phyloP scores from a whole-genome alignment of 1,140 invertebrate genomes.

The Lepidurus apus region DNA sequence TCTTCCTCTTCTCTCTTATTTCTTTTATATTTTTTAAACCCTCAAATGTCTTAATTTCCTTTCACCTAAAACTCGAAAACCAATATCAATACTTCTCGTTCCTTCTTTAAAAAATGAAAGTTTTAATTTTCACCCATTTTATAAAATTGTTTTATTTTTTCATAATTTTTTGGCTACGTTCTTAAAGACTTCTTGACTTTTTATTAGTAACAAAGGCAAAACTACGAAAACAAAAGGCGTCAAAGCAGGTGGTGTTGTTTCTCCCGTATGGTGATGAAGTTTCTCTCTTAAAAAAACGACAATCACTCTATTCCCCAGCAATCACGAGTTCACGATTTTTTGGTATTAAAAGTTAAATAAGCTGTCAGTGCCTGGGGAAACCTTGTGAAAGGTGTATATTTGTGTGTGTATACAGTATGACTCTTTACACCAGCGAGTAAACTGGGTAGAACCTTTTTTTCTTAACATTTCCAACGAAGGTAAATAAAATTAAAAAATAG shows the following conservation, averaged over 20 bases:
- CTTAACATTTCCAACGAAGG: too few species aligned
- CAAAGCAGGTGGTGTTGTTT: neutral
- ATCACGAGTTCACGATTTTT: neutral
- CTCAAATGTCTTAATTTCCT: neutral
- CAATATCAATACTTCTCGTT: neutral
- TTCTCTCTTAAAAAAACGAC: neutral
- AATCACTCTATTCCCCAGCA: neutral
- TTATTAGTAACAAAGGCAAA: neutral
- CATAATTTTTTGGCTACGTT: neutral
- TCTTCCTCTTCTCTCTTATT: neutral
- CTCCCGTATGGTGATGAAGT: conserved; percentile 11
- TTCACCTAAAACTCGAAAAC: neutral
- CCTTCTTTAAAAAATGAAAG: neutral
- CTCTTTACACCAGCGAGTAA: too few species aligned
- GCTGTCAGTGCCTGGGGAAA: neutral
- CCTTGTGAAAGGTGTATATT: neutral
- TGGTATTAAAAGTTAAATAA: neutral
- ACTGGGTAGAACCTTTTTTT: too few species aligned
- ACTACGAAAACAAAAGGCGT: neutral
- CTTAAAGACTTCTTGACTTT: neutral
- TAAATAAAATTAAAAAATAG: too few species aligned
- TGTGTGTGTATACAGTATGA: too few species aligned
- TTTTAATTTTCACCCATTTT: too few species aligned
- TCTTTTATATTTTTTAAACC: neutral
- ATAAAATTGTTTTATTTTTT: neutral